Evolutionary conservation across 2,797 vertebrate genomes (phyloP).

Genomic region (Avahi laniger): DNA sequence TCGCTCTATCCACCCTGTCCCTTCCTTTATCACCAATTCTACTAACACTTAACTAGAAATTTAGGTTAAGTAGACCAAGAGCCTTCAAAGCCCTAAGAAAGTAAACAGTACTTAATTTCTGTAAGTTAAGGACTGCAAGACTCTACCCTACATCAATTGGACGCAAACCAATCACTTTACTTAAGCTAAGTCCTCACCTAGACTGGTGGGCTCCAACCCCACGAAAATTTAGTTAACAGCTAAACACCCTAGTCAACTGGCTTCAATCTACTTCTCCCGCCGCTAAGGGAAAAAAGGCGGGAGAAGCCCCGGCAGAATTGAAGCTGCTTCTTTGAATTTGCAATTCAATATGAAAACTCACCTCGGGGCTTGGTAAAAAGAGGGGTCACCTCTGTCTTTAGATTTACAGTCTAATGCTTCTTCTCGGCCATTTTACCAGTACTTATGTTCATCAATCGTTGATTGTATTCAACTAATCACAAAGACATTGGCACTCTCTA

Average conservation of each 20-base stretch:
- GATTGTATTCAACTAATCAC: no score
- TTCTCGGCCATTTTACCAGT: no score
- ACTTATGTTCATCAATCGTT: no score
- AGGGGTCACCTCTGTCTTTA: no score
- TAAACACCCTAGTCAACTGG: neutral
- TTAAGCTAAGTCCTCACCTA: neutral
- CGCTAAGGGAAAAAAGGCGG: no score
- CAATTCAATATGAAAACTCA: no score
- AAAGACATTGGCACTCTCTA: no score
- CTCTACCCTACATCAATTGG: neutral
- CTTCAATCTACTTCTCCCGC: no score
- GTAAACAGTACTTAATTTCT: neutral
- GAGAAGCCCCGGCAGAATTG: no score
- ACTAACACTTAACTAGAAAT: neutral
- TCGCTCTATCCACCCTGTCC: neutral
- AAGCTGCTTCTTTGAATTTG: no score
- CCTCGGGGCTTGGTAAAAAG: no score
- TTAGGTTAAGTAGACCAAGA: neutral
- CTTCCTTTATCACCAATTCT: accelerated
- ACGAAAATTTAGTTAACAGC: neutral
- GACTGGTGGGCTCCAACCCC: neutral
- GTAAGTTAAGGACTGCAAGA: neutral
- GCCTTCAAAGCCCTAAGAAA: neutral
- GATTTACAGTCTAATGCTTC: no score
- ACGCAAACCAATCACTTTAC: neutral